Conservation (phyloP, 2,113 vertebrate species). For the Isichthys henryi region DNA sequence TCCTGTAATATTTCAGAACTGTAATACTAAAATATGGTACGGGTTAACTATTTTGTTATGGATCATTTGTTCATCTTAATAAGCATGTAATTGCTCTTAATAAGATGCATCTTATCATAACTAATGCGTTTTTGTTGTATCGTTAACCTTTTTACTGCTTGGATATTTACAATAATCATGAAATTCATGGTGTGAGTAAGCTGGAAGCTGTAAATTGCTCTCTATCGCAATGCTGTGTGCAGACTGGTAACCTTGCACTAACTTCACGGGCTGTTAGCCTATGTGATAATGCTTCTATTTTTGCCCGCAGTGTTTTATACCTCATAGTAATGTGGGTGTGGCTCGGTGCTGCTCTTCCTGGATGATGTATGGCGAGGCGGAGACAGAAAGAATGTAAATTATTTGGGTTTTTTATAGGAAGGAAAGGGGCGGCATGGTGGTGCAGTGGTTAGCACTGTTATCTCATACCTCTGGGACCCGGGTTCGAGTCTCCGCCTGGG, state of each 20-base stretch:
- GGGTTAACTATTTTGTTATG: neutral
- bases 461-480: no score
- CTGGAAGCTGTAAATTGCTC: neutral
- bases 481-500: no score
- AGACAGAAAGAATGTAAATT: neutral
- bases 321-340: neutral
- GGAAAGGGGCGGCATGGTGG: no score
- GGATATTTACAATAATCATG: neutral
- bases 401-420: neutral
- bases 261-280: neutral
- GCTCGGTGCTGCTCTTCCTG: neutral
- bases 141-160: neutral
- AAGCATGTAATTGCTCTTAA: neutral
- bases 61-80: neutral
- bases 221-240: neutral
- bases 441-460: no score
- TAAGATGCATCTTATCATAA: neutral
- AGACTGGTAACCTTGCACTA: neutral
- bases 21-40: neutral
- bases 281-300: slow-evolving; percentile 20
- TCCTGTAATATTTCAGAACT: neutral
- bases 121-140: neutral
- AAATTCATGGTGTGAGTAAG: neutral
- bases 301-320: slow-evolving; percentile 20
- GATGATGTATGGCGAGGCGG: neutral